These are phyloP conservation scores for Caenorhabditis plicata DNA, from an alignment of 2,888 invertebrate species.

Conservation along the genomic window DNA sequence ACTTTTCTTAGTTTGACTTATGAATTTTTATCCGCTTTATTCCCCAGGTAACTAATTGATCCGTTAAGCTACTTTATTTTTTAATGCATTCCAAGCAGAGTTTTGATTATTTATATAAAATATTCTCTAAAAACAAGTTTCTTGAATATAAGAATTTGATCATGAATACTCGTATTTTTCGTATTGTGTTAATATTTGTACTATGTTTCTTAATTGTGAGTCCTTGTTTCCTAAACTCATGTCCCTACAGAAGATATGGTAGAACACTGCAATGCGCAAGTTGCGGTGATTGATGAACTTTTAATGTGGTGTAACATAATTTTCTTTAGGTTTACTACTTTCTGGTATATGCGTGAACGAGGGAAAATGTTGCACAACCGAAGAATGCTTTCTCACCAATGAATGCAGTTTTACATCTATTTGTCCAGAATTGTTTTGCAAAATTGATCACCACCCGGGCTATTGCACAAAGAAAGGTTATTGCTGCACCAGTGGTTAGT, in stretches of 20 bases:
- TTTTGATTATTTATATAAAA: too few species aligned
- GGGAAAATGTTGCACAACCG: constrained; percentile 46
- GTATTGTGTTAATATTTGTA: too few species aligned
- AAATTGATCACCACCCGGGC: constrained; percentile 30
- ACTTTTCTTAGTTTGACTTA: too few species aligned
- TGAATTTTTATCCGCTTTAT: too few species aligned
- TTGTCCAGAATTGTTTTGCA: constrained; percentile 38
- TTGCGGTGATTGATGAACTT: constrained; percentile 33
- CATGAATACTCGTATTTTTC: too few species aligned
- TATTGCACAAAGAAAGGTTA: constrained; percentile 33
- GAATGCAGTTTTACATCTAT: constrained; percentile 29
- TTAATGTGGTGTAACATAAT: neutral
- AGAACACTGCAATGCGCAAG: constrained; percentile 42
- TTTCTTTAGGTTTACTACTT: constrained; percentile 32
- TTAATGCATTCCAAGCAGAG: too few species aligned
- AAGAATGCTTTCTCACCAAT: constrained; percentile 36
- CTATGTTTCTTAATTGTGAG: too few species aligned
- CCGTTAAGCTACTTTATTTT: too few species aligned
- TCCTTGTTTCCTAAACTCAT: constrained; percentile 59
- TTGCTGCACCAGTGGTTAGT: constrained; percentile 36
- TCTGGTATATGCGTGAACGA: constrained; percentile 50
- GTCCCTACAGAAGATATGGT: constrained; percentile 59
- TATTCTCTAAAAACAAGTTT: too few species aligned
- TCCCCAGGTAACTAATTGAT: too few species aligned
- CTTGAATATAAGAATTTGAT: too few species aligned